A percentile compares a stretch with the other conserved stretches of the same genome.
Conservation (phyloP, 1,140 invertebrate species). For the Aphidius ervi region DNA sequence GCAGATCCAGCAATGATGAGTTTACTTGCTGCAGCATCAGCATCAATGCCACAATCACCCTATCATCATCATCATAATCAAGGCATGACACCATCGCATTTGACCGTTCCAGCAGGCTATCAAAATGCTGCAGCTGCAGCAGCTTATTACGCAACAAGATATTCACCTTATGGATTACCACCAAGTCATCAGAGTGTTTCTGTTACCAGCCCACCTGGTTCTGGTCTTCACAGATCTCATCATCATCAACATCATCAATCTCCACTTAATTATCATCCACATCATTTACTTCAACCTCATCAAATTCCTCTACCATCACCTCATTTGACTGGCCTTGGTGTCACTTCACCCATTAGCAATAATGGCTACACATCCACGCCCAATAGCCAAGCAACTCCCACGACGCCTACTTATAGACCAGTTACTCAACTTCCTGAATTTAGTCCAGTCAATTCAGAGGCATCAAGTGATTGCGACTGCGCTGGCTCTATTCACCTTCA, state of each 20-base stretch:
- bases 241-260: conserved; percentile 28
- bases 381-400: conserved; percentile 13
- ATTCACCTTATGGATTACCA: conserved; percentile 32
- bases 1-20: conserved; percentile 88
- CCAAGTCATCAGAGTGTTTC: neutral
- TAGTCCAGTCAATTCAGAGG: conserved; percentile 41
- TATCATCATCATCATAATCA: conserved; percentile 39
- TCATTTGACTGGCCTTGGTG: conserved; percentile 31
- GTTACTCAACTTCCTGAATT: conserved; percentile 30
- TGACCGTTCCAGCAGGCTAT: conserved; percentile 27
- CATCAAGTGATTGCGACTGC: conserved; percentile 49
- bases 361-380: conserved; percentile 12
- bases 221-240: neutral
- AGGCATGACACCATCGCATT: conserved; percentile 48
- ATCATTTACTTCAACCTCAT: conserved; percentile 36
- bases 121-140: conserved; percentile 35
- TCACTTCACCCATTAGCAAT: neutral
- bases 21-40: conserved; percentile 83
- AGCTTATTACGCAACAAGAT: conserved; percentile 39
- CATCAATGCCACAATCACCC: conserved; percentile 49
- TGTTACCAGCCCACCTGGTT: no score
- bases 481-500: conserved; percentile 13
- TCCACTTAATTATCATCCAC: conserved; percentile 24
- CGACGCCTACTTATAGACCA: conserved; percentile 19
- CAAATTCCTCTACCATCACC: conserved; percentile 27